Evolutionary conservation across 2,113 vertebrate genomes (phyloP), one percentile per base, ranked within the genome.

Genomic region (Anoplopoma fimbria): DNA sequence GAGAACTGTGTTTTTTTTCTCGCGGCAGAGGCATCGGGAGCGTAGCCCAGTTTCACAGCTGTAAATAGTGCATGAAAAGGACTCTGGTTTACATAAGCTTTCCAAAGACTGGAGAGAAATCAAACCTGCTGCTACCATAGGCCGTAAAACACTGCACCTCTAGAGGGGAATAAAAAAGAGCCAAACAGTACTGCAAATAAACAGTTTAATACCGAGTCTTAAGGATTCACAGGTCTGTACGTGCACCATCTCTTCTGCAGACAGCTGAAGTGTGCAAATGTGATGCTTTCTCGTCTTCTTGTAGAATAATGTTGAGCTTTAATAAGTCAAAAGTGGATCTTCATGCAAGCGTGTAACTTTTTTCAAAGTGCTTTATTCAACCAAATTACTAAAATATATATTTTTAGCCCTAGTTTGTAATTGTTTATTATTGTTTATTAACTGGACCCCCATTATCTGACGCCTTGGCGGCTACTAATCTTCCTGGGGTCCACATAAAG

Each of bases 21-120:
- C 13, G 36, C 21, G 23, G 60, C 68, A 65, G 51, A 71, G 23
- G 77, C 83, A 57, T 81, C 19, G 51, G 88, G 85, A 93, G 45
- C 14, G 60, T 33, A 84, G 91, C 88, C 90, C 87, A 90, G 83
- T 92, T 92, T 90, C 84, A 60, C 89, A 89, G 91, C 87, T 93
- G 88, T 90, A 92, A 93, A 93, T 91, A 82, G 85, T 91, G 85
- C 88, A 90, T 94, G 87, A 93, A 93, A 86, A 92, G 84, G 55
- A 64, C 42, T 76, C 47, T 80, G 70, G 71, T 90, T 87, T 92
- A 87, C 76, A 83, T 80, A 91, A 89, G 72, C 75, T 74, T 67
- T 58, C 68, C 63, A 76, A 69, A 65, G 3, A 47, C 75, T 61
- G 63, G 76, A 80, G 69, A 69, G 62, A 82, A 80, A 80, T 77